phyloP scores from a whole-genome alignment of 1,140 invertebrate genomes.

The Dryas iulia region DNA sequence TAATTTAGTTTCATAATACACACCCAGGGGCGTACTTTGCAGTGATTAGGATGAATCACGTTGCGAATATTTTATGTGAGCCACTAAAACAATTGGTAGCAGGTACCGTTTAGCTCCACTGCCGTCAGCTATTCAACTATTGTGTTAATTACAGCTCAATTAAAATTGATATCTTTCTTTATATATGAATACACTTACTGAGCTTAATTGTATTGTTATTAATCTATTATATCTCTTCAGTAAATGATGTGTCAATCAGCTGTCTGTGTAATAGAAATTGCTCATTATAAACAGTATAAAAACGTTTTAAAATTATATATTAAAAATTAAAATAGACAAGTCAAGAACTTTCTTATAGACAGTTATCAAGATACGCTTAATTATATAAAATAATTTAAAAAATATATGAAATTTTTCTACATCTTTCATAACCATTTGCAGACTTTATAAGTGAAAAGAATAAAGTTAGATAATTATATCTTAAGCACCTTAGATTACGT shows the following conservation, averaged over 20 bases:
- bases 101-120: not conserved
- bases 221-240: not conserved
- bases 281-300: not conserved
- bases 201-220: not conserved
- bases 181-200: not conserved
- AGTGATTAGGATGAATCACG: constrained; percentile 14
- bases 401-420: not conserved
- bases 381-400: not conserved
- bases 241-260: not conserved
- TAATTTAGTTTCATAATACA: constrained; percentile 71
- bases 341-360: not conserved
- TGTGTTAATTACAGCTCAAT: not conserved
- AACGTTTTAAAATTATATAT: not conserved
- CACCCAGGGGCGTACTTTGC: constrained; percentile 46
- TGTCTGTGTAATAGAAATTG: not conserved
- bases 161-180: not conserved
- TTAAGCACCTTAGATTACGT: not conserved
- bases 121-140: not conserved
- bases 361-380: not conserved
- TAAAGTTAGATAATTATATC: not conserved
- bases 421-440: not conserved
- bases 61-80: constrained; percentile 8
- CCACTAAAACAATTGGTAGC: not conserved
- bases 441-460: not conserved
- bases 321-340: not conserved